These are phyloP conservation scores for Pluvialis apricaria DNA, from an alignment of 2,113 vertebrate genomes.

Conservation along the genomic window DNA sequence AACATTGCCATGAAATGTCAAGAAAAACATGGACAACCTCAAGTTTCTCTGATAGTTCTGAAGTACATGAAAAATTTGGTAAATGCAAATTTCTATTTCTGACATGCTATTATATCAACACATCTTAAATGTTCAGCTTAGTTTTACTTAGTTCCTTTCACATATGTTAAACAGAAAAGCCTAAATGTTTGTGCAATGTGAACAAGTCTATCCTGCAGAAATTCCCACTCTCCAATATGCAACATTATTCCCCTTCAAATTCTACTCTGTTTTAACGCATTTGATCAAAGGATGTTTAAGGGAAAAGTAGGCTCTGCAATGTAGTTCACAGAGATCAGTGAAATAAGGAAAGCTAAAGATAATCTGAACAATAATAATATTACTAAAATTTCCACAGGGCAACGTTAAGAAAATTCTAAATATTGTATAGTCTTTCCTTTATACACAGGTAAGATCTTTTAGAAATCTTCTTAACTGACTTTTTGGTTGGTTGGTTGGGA, in stretches of 20 bases:
- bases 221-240: not conserved
- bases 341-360: not conserved
- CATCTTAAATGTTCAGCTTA: not conserved
- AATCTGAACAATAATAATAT: not conserved
- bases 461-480: not conserved
- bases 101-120: not conserved
- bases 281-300: not conserved
- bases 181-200: not conserved
- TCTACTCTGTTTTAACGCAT: not conserved
- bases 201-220: not conserved
- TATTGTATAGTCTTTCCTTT: not conserved
- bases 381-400: not conserved
- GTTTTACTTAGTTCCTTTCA: not conserved
- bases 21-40: not conserved
- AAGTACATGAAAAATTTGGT: not conserved
- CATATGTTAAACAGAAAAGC: not conserved
- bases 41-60: not conserved
- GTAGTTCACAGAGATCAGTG: not conserved
- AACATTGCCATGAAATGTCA: slow-evolving; percentile 39
- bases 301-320: not conserved
- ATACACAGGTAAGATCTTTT: not conserved
- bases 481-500: not conserved
- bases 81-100: slow-evolving; percentile 19
- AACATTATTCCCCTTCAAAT: not conserved
- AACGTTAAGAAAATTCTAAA: not conserved